phyloP scores from a whole-genome alignment of 2,113 vertebrate species.

The Apodemus speciosus region DNA sequence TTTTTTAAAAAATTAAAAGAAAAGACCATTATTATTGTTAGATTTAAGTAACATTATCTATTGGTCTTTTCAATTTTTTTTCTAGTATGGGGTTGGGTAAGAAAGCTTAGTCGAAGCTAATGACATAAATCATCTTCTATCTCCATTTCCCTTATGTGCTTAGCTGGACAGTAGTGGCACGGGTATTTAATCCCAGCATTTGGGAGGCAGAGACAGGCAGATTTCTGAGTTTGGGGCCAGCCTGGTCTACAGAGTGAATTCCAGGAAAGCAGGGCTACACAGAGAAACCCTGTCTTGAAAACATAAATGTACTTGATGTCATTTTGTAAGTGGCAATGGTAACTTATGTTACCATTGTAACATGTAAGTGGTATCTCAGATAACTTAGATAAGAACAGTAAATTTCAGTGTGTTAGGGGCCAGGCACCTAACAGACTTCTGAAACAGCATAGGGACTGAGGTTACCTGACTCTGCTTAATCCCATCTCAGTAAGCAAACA shows the following conservation, averaged over 20 bases:
- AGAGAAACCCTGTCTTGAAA: too few relatives aligned
- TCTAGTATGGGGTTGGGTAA: background rate
- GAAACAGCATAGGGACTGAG: background rate
- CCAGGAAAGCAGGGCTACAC: too few relatives aligned
- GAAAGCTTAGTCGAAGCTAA: background rate
- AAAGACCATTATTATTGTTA: constrained; percentile 12
- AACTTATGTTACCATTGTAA: too few relatives aligned
- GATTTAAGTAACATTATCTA: background rate
- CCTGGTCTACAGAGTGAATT: too few relatives aligned
- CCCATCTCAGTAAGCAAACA: background rate
- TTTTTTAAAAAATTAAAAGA: background rate
- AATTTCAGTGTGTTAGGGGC: background rate
- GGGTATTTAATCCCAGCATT: too few relatives aligned
- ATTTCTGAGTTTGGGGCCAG: too few relatives aligned
- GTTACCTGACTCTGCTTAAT: background rate
- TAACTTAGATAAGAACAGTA: background rate
- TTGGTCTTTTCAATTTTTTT: background rate
- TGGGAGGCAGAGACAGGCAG: too few relatives aligned
- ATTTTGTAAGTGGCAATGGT: background rate
- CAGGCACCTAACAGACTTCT: background rate
- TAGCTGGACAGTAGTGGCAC: too few relatives aligned
- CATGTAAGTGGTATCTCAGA: too few relatives aligned
- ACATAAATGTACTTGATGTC: background rate
- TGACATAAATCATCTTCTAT: background rate
- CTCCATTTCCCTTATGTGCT: background rate